Conservation (phyloP, 2,888 invertebrate genomes). For the Vesta saturnalis region DNA sequence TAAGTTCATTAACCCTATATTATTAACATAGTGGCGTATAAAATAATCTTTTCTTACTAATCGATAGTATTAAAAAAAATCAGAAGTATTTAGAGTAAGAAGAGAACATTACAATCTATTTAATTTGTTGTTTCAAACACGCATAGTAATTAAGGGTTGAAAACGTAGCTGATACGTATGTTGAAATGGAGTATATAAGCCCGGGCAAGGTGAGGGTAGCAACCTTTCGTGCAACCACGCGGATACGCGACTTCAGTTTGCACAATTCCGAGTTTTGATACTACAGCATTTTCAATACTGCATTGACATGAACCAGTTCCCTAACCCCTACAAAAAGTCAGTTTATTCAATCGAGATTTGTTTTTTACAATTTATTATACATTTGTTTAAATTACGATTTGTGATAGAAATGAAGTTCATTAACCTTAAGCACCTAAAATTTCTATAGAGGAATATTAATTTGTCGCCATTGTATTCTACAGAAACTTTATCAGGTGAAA, state of each 20-base stretch:
- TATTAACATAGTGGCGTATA: no score
- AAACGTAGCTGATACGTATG: slow-evolving; percentile 42
- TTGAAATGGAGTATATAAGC: slow-evolving; percentile 48
- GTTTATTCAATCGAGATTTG: background rate
- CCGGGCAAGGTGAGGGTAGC: slow-evolving; percentile 56
- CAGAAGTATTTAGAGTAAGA: background rate
- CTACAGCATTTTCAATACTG: slow-evolving; percentile 23
- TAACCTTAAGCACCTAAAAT: background rate
- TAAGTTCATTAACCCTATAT: background rate
- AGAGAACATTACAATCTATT: slow-evolving; percentile 15
- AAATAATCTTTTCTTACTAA: no score
- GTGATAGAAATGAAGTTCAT: background rate
- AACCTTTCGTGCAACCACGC: slow-evolving; percentile 51
- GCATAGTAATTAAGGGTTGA: slow-evolving; percentile 18
- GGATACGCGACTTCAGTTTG: slow-evolving; percentile 46
- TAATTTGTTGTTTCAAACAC: background rate
- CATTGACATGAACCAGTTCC: background rate
- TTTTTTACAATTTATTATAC: background rate
- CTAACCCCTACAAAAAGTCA: background rate
- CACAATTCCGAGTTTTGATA: slow-evolving; percentile 38
- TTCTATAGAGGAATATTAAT: no score
- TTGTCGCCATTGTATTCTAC: no score
- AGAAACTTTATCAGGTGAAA: no score
- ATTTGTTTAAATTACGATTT: background rate
- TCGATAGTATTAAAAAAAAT: background rate